A percentile compares a stretch with the other conserved stretches of the same genome.
Evolutionary conservation across 2,113 vertebrate species (phyloP).

Genomic region (Elaphurus davidianus): DNA sequence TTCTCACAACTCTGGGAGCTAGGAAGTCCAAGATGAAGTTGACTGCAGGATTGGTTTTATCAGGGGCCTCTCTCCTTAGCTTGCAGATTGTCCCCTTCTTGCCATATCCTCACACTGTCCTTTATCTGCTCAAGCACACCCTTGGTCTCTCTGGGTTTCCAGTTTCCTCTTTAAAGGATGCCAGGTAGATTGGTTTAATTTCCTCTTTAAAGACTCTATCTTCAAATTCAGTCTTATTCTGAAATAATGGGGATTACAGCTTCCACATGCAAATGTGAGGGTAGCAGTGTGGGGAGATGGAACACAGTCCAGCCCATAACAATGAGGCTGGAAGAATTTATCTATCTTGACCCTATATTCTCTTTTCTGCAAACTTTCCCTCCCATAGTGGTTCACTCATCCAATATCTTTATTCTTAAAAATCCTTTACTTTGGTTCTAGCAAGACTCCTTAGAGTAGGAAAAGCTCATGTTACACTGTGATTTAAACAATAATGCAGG

Average conservation of each 20-base stretch:
- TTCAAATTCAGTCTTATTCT: background rate
- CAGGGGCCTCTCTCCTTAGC: background rate
- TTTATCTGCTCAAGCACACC: background rate
- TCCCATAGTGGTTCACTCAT: background rate
- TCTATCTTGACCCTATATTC: background rate
- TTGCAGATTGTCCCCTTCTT: background rate
- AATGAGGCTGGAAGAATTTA: background rate
- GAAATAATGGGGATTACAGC: background rate
- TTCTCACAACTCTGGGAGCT: background rate
- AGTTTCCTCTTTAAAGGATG: background rate
- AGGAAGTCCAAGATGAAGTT: background rate
- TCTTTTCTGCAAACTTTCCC: background rate
- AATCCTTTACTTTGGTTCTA: background rate
- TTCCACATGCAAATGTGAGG: background rate
- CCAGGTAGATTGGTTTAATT: background rate
- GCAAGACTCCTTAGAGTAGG: background rate
- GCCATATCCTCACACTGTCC: background rate
- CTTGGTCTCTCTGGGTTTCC: background rate
- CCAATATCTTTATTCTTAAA: background rate
- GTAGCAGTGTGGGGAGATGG: too few species aligned
- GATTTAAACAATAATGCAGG: background rate
- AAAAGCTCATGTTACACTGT: background rate
- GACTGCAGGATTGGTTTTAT: background rate
- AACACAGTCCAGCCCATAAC: background rate
- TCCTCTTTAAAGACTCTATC: background rate